Evolutionary conservation across 2,888 invertebrate species (phyloP), one percentile per base, ranked within the genome.

Genomic region (Augochlorella aurata): DNA sequence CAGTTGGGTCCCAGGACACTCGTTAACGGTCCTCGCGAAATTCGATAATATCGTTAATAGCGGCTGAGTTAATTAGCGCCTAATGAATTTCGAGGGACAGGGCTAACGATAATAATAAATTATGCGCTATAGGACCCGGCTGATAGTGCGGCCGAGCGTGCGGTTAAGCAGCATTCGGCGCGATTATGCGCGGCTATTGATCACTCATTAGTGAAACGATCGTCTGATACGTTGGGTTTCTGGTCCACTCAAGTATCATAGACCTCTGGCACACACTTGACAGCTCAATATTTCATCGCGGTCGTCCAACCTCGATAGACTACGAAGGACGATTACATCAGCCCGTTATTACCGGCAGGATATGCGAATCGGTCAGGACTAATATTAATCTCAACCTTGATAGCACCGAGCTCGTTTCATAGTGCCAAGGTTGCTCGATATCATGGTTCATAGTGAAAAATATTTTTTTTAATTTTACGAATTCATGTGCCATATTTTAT

Each of bases 161-260:
- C 74, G 81, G 78, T 84, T 79, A 74, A 79, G 79, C 75, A 70
- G 74, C 69, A 83, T 78, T 83, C 83, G 82, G 78, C 82, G 71
- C 82, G 78, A 79, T 83, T 82, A 83, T 73, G 70, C 70, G 50
- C 54, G 14, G 68, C 79, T 83, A 84, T 84, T 83, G 85, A 81
- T 84, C 85, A 81, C 81, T 85, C 85, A 85, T 85, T 85, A 85
- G 81, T 79, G 85, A 85, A 85, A 85, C 85, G 84, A 81, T 77
- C 85, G 77, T 85, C 85, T 85, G 85, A 85, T 85, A 85, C 85
- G 78, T 83, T 84, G 79, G 81, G 84, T 81, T 81, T 79, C 85
- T 72, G 68, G 65, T 38, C 63, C 74, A 63, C 67, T 84, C 85
- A 84, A 85, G 85, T 84, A 85, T 85, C 85, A 69, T 84, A 84